Evolutionary conservation across 2,888 invertebrate species (phyloP).

Genomic region (Dichetophora obliterata): DNA sequence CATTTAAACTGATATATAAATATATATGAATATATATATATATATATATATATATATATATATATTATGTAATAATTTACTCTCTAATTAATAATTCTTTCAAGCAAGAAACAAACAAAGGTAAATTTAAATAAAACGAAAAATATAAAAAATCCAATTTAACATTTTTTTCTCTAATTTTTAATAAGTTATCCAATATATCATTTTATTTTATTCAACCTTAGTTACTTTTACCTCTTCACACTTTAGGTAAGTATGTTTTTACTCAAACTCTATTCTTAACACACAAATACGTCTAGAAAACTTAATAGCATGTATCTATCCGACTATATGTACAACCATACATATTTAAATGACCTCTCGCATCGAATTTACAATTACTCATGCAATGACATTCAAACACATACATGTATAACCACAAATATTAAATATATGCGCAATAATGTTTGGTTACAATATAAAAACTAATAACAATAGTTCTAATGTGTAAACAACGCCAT

Average conservation of each 20-base stretch:
- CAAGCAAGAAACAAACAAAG: constrained; percentile 26
- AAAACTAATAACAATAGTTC: too few relatives aligned
- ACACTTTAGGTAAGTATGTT: background rate
- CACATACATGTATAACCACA: too few relatives aligned
- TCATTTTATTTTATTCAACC: background rate
- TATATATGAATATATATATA: constrained; percentile 18
- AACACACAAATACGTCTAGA: background rate
- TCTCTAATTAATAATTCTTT: constrained; percentile 39
- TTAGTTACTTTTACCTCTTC: background rate
- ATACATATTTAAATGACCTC: background rate
- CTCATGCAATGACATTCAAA: too few relatives aligned
- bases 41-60: constrained; percentile 14
- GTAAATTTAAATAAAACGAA: constrained; percentile 32
- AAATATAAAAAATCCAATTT: background rate
- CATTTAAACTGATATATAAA: background rate
- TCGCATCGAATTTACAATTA: too few relatives aligned
- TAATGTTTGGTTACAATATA: too few relatives aligned
- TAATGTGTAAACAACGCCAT: too few relatives aligned
- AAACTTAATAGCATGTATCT: background rate
- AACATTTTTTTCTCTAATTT: constrained; percentile 1
- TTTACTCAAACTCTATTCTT: background rate
- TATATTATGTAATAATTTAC: constrained; percentile 31
- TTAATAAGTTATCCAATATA: background rate
- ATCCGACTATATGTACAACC: background rate
- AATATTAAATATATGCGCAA: too few relatives aligned